phyloP scores from a whole-genome alignment of 2,888 invertebrate genomes.

The Molorchus minor region DNA sequence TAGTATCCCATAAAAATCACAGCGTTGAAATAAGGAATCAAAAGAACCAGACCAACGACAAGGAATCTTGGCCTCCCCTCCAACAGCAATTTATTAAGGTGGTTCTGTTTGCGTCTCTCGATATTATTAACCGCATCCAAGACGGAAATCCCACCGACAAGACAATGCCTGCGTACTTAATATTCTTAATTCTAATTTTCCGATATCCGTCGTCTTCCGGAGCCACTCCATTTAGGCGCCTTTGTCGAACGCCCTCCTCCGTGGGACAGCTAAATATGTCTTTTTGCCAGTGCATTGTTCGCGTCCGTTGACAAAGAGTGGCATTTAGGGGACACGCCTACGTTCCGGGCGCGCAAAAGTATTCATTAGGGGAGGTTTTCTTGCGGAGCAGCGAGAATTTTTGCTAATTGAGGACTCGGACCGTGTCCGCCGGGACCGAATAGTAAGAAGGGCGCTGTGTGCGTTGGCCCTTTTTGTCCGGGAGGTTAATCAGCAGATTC shows the following conservation, averaged over 20 bases:
- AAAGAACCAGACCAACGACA: too few species aligned
- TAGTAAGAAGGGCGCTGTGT: too few species aligned
- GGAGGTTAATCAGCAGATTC: too few species aligned
- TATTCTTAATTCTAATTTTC: constrained; percentile 47
- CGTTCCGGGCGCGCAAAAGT: constrained; percentile 3
- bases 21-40: too few species aligned
- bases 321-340: constrained; percentile 13
- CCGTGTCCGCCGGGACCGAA: background rate
- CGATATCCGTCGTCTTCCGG: constrained; percentile 46
- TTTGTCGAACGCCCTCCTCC: constrained; percentile 33
- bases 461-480: too few species aligned
- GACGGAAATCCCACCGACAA: constrained; percentile 41
- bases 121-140: constrained; percentile 43
- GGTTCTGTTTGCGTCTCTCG: constrained; percentile 37
- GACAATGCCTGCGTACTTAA: constrained; percentile 42
- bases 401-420: constrained; percentile 15
- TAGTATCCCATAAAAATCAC: too few species aligned
- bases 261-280: constrained; percentile 37
- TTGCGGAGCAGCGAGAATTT: background rate
- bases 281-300: constrained; percentile 37
- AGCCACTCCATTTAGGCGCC: constrained; percentile 44
- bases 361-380: constrained; percentile 10
- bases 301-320: constrained; percentile 18
- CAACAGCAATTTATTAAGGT: constrained; percentile 43
- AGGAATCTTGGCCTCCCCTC: too few species aligned